Base-by-base conservation (phyloP, 2,797 vertebrate species). In the Enteromius argenteus region DNA sequence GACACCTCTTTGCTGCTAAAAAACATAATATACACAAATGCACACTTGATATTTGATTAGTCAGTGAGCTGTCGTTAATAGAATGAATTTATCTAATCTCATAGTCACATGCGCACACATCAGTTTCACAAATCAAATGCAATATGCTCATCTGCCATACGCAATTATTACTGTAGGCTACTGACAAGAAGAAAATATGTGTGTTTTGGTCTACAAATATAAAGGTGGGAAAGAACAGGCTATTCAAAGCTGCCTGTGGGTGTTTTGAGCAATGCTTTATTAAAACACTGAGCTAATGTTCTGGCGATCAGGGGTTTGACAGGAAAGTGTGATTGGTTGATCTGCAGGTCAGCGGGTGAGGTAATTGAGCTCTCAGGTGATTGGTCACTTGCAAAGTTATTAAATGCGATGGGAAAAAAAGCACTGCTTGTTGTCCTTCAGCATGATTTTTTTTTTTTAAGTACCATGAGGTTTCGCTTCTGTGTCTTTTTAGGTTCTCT, bases 331-430 rank as follows among this genome's bases (percentile, higher is more conserved):
- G 79, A 85, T 86, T 80, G 75, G 87, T 84, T 88, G 88, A 85
- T 90, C 86, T 88, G 85, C 88, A 88, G 90, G 90, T 90, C 89
- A 89, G 67, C 3, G 35, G 44, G 62, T 15, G 84, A 21, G 66
- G 73, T 84, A 69, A 81, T 81, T 79, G 73, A 60, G 21, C 66
- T 62, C 58, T 30, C 71, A 21, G 69, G 37, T 80, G 53, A 76
- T 39, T 66, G 39, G 86, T 87, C 81, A 84, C 72, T 64, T 72
- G 19, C 23, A 58, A 49, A 62, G 74, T 60, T 58, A 37, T 76
- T 35, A n/a, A 35, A 49, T 53, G 46, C 32, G 30, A 37, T 5
- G 5, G 30, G 3, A 30, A 64, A 64, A 30, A n/a, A 60, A 77
- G 37, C 56, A 64, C 23, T 13, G 23, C 39, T 42, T 77, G 37